Evolutionary conservation across 2,888 invertebrate genomes (phyloP).

Genomic region (Tetragonisca angustula): DNA sequence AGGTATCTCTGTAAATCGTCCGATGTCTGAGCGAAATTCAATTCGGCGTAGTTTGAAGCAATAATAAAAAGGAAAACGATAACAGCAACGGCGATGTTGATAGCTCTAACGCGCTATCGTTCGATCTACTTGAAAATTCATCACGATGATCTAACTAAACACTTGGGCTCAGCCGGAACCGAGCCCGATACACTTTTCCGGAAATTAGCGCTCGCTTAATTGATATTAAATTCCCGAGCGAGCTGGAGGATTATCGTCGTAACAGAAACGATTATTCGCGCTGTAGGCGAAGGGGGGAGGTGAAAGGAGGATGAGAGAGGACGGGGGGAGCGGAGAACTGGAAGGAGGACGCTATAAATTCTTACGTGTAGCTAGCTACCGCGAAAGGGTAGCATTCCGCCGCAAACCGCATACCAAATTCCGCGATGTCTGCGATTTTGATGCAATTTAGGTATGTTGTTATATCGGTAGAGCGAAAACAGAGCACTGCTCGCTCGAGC

Average conservation of each 20-base stretch:
- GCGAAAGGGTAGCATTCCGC: slow-evolving; percentile 43
- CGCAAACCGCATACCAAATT: slow-evolving; percentile 50
- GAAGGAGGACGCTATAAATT: slow-evolving; percentile 24
- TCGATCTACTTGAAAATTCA: not conserved
- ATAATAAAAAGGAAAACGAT: not conserved
- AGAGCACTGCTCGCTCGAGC: not conserved
- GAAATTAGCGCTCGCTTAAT: slow-evolving; percentile 27
- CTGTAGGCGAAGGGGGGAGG: not conserved
- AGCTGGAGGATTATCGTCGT: slow-evolving; percentile 18
- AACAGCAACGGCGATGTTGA: not conserved
- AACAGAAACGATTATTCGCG: slow-evolving; percentile 25
- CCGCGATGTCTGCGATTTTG: slow-evolving; percentile 57
- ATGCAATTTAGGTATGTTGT: slow-evolving; percentile 45
- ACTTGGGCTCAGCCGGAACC: not conserved
- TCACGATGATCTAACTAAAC: not conserved
- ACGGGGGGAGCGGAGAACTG: not conserved
- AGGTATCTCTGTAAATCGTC: too few relatives aligned
- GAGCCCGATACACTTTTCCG: not conserved
- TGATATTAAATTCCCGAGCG: slow-evolving; percentile 44
- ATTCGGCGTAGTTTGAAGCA: too few relatives aligned
- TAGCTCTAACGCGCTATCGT: too few relatives aligned
- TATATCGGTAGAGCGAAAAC: slow-evolving; percentile 31
- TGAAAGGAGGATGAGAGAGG: not conserved
- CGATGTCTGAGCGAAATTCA: too few relatives aligned
- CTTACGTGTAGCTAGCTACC: slow-evolving; percentile 26